A percentile compares a stretch with the other conserved stretches of the same genome.
phyloP scores from a whole-genome alignment of 64 coral and sea anemone genomes.

The Montipora cactus region DNA sequence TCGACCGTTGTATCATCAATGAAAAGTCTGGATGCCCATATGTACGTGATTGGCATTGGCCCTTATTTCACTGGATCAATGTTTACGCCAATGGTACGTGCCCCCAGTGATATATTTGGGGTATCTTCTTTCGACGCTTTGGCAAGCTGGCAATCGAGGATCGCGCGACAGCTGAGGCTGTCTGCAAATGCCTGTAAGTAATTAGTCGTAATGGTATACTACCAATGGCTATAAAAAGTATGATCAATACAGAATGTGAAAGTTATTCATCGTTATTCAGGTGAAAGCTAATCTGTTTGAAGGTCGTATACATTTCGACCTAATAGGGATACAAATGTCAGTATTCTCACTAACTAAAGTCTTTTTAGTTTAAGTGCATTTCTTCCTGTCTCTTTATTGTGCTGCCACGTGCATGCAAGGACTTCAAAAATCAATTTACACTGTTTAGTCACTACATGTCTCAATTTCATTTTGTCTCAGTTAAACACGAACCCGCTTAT shows the following conservation, averaged over 20 bases:
- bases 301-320: no score
- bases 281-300: no score
- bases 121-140: slow-evolving; percentile 3
- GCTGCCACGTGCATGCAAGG: no score
- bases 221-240: neutral
- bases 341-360: no score
- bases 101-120: neutral
- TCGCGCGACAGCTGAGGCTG: slow-evolving; percentile 9
- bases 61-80: neutral
- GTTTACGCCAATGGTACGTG: slow-evolving; percentile 24
- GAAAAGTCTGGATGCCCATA: slow-evolving; percentile 15
- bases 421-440: no score
- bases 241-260: no score
- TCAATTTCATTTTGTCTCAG: neutral
- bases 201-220: neutral
- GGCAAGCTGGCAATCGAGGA: neutral
- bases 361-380: no score
- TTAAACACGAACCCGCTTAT: slow-evolving; percentile 42
- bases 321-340: no score
- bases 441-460: no score
- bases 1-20: neutral
- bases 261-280: no score
- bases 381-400: no score
- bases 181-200: slow-evolving; percentile 26
- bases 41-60: slow-evolving; percentile 38